Percentiles rank a stretch among this genome's conserved stretches.
Evolutionary conservation across 2,888 invertebrate species (phyloP).

Genomic region (Heliconius erato): DNA sequence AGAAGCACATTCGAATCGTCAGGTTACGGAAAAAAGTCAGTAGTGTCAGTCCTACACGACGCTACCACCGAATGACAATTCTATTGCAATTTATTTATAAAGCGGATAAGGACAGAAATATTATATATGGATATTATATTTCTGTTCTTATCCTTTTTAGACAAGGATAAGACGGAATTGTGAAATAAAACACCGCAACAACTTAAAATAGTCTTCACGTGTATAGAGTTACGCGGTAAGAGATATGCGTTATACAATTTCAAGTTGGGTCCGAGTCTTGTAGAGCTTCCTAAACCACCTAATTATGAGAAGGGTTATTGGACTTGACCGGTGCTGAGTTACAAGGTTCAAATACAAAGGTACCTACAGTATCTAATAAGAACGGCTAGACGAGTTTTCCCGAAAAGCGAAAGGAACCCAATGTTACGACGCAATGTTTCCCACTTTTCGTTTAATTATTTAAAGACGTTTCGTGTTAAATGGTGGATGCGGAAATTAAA

Average conservation of each 20-base stretch:
- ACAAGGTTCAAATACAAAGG: neutral
- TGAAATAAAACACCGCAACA: slow-evolving; percentile 1
- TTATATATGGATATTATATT: neutral
- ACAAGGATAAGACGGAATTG: neutral
- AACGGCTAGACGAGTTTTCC: no score
- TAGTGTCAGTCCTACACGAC: neutral
- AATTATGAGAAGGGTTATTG: slow-evolving; percentile 41
- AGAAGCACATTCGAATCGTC: neutral
- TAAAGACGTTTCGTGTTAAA: neutral
- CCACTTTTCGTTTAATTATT: neutral
- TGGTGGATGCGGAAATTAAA: no score
- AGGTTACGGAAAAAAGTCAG: neutral
- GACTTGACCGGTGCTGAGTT: slow-evolving; percentile 34
- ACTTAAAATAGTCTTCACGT: slow-evolving; percentile 16
- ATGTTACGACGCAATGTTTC: neutral
- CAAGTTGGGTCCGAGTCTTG: slow-evolving; percentile 27
- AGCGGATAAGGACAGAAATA: neutral
- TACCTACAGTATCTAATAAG: no score
- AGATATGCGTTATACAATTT: slow-evolving; percentile 32
- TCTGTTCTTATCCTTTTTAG: no score
- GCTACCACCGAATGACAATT: neutral
- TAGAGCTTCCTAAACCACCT: slow-evolving; percentile 34
- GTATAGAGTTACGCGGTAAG: slow-evolving; percentile 27
- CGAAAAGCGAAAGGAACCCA: neutral
- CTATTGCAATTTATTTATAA: neutral